A percentile compares a stretch with the other conserved stretches of the same genome.
Evolutionary conservation across 2,113 vertebrate species (phyloP).

Genomic region (Hemiprocne comata): DNA sequence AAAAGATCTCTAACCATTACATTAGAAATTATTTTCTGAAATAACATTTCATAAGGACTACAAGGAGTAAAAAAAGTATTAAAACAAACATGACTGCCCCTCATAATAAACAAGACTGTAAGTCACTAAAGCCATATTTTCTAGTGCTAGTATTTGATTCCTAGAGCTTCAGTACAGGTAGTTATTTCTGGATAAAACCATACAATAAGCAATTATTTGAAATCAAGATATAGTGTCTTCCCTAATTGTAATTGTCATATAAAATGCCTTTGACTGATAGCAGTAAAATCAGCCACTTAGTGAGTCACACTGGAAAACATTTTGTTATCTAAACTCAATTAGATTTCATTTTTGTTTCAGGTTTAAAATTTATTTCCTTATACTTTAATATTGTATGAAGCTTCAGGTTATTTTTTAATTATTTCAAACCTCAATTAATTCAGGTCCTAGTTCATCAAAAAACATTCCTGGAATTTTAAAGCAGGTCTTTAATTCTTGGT

Average conservation of each 20-base stretch:
- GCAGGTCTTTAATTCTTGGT: not conserved
- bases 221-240: not conserved
- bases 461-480: not conserved
- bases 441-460: not conserved
- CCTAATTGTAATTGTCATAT: not conserved
- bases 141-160: not conserved
- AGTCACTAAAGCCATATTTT: not conserved
- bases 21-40: not conserved
- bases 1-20: not conserved
- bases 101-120: not conserved
- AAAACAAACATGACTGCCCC: not conserved
- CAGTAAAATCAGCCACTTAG: not conserved
- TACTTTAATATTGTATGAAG: not conserved
- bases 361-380: not conserved
- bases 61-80: rapidly evolving
- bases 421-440: not conserved
- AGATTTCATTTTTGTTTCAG: not conserved
- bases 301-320: not conserved
- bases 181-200: not conserved
- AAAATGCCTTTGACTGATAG: not conserved
- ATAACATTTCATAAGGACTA: not conserved
- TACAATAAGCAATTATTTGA: not conserved
- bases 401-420: not conserved
- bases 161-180: not conserved
- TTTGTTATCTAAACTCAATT: not conserved